Percentiles rank a stretch among this genome's conserved stretches.
Evolutionary conservation across 30 jellyfish, hydroid and myxozoan species (phyloP).

Genomic region (Hydra vulgaris): DNA sequence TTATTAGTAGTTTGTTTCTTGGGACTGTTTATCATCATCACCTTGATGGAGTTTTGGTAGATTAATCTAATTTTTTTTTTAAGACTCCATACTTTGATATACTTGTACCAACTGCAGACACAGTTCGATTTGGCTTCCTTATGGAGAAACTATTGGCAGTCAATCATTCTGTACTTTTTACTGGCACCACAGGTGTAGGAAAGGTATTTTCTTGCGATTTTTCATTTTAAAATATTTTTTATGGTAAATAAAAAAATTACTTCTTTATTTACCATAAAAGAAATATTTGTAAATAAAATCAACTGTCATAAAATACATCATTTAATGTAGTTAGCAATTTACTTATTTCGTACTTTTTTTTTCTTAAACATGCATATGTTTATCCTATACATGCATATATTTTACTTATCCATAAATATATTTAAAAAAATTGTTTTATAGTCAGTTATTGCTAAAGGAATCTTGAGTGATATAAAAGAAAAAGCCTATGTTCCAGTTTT

Average conservation of each 20-base stretch:
- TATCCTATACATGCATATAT: no score
- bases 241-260: not conserved
- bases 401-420: not conserved
- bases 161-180: constrained; percentile 52
- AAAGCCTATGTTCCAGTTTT: constrained; percentile 77
- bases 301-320: no score
- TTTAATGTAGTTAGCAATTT: no score
- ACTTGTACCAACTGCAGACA: constrained; percentile 80
- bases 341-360: no score
- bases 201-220: no score
- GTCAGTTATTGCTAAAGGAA: constrained; percentile 93
- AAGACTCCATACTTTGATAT: constrained; percentile 76
- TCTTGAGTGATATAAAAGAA: constrained; percentile 52
- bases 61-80: no score
- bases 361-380: no score
- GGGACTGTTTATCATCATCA: no score
- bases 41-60: no score
- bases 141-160: constrained; percentile 78
- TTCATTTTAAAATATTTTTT: not conserved
- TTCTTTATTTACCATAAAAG: no score
- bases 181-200: constrained; percentile 96
- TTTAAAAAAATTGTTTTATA: not conserved
- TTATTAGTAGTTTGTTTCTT: no score
- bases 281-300: no score
- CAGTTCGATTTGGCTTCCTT: constrained; percentile 74